Evolutionary conservation across 2,113 vertebrate genomes (phyloP).

Genomic region (Ceratotherium simum): DNA sequence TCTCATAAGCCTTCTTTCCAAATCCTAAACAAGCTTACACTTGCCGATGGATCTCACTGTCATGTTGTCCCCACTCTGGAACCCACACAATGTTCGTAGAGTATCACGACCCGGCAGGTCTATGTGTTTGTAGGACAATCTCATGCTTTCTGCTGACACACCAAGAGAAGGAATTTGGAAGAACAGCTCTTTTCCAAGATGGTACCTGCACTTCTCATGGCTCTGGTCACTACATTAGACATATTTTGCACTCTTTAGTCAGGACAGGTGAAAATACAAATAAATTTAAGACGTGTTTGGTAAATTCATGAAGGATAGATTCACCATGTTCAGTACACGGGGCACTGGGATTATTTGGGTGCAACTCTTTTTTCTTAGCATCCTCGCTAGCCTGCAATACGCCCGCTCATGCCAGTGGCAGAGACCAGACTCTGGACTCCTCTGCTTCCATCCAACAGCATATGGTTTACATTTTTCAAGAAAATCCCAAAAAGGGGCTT

Average conservation of each 20-base stretch:
- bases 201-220: background rate
- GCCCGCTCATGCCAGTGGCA: background rate
- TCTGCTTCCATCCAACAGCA: rapidly evolving
- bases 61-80: too few relatives aligned
- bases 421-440: background rate
- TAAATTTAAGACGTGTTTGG: rapidly evolving
- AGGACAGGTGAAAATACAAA: too few relatives aligned
- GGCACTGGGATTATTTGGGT: rapidly evolving
- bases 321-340: rapidly evolving
- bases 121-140: background rate
- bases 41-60: background rate
- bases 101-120: background rate
- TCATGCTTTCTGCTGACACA: background rate
- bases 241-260: rapidly evolving
- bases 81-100: too few relatives aligned
- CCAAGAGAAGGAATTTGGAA: background rate
- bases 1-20: background rate
- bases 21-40: background rate
- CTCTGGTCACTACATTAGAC: rapidly evolving
- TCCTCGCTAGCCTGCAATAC: too few relatives aligned
- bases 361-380: rapidly evolving
- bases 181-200: background rate
- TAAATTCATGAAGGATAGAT: rapidly evolving
- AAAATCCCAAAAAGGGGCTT: background rate
- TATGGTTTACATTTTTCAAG: background rate